Conservation (phyloP, 2,888 invertebrate genomes). For the Plebejus argus region DNA sequence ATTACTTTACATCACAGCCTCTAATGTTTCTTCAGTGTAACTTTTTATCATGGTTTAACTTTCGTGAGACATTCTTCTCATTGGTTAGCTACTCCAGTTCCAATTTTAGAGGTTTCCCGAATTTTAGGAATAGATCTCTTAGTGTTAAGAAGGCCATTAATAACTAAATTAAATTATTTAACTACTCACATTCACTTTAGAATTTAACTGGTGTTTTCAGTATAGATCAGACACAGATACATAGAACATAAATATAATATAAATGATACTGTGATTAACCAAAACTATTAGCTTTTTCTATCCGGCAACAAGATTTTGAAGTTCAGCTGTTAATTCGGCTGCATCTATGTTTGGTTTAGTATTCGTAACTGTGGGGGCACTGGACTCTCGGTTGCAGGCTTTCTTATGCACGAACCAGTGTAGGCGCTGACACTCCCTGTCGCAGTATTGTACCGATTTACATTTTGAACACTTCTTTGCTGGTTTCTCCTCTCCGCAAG, state of each 20-base stretch:
- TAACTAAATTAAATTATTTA: not conserved
- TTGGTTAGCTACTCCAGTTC: not conserved
- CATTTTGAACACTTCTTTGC: constrained; percentile 97
- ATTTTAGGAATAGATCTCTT: constrained; percentile 24
- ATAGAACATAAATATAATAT: constrained; percentile 19
- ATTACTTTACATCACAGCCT: no score
- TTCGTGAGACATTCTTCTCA: not conserved
- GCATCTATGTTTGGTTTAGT: constrained; percentile 65
- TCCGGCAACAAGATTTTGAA: constrained; percentile 75
- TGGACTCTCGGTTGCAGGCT: constrained; percentile 85
- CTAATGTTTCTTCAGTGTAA: not conserved
- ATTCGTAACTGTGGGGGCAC: constrained; percentile 57
- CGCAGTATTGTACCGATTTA: constrained; percentile 96
- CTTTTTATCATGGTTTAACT: not conserved
- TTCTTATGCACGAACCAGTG: constrained; percentile 97
- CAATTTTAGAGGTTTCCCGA: not conserved
- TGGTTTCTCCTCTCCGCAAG: constrained; percentile 94
- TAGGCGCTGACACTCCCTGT: constrained; percentile 94
- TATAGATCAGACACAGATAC: constrained; percentile 9
- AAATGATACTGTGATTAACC: constrained; percentile 9
- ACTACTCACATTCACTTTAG: constrained; percentile 23
- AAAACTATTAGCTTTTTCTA: constrained; percentile 46
- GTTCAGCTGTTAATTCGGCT: constrained; percentile 72
- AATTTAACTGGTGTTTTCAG: constrained; percentile 25
- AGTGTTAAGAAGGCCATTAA: constrained; percentile 23